A percentile compares a stretch with the other conserved stretches of the same genome.
Evolutionary conservation across 2,797 vertebrate genomes (phyloP).

Genomic region (Allochrocebus solatus): DNA sequence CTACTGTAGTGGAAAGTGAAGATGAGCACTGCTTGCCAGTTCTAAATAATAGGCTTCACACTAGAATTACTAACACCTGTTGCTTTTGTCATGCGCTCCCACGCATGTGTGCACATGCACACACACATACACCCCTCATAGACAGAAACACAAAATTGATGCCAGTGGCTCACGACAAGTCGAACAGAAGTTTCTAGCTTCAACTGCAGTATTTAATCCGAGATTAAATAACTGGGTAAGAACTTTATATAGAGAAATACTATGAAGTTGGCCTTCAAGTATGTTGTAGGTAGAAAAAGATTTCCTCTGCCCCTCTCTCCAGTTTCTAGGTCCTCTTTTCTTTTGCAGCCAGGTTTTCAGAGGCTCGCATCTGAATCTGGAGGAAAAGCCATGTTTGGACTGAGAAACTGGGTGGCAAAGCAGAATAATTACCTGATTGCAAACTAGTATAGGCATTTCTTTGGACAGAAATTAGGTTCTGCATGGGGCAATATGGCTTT

Average conservation of each 20-base stretch:
- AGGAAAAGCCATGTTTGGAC: not conserved
- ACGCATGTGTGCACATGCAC: not conserved
- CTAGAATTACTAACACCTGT: slow-evolving; percentile 81
- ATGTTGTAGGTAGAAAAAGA: not conserved
- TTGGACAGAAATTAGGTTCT: not conserved
- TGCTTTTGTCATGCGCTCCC: slow-evolving; percentile 62
- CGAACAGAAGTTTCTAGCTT: slow-evolving; percentile 67
- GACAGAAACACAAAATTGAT: slow-evolving; percentile 66
- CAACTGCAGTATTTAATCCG: slow-evolving; percentile 56
- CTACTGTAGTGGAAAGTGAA: slow-evolving; percentile 78
- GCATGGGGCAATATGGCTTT: not conserved
- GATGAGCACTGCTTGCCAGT: slow-evolving; percentile 76
- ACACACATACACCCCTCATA: slow-evolving; percentile 39
- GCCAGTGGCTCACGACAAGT: slow-evolving; percentile 68
- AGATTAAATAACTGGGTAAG: slow-evolving; percentile 37
- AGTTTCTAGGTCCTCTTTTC: not conserved
- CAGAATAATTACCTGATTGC: not conserved
- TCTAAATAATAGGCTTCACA: slow-evolving; percentile 82
- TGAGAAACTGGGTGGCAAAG: not conserved
- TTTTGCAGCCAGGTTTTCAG: not conserved
- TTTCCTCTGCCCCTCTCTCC: not conserved
- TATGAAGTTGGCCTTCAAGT: not conserved
- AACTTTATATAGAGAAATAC: slow-evolving; percentile 50
- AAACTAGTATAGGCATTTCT: not conserved
- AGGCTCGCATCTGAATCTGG: not conserved